phyloP scores from a whole-genome alignment of 2,797 vertebrate genomes.

The Acomys russatus region DNA sequence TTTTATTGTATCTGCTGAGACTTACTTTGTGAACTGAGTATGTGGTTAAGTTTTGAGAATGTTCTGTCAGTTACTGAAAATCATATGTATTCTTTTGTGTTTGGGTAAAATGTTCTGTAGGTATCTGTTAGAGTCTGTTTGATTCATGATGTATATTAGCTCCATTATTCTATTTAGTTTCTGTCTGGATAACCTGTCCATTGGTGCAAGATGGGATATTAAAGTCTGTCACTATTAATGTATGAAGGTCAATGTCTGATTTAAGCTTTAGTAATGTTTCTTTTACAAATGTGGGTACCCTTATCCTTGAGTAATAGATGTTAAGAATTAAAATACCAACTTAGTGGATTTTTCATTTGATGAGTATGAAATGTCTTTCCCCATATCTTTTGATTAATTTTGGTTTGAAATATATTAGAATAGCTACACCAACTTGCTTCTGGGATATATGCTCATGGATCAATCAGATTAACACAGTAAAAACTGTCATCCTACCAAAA shows the following conservation, averaged over 20 bases:
- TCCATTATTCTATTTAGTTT: not conserved
- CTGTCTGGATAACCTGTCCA: not conserved
- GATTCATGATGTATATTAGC: not conserved
- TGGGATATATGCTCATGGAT: not conserved
- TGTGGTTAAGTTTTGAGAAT: not conserved
- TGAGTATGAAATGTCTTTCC: not conserved
- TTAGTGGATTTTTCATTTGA: not conserved
- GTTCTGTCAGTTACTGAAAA: not conserved
- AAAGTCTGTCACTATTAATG: not conserved
- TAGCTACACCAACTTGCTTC: not conserved
- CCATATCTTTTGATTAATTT: not conserved
- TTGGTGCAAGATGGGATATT: not conserved
- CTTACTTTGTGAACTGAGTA: not conserved
- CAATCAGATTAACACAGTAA: not conserved
- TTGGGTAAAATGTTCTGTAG: not conserved
- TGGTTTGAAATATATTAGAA: not conserved
- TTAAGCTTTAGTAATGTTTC: not conserved
- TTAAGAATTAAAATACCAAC: not conserved
- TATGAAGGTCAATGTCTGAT: not conserved
- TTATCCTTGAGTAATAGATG: not conserved
- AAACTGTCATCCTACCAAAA: not conserved
- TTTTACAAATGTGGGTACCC: not conserved
- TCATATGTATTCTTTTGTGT: not conserved
- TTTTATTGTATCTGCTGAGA: not conserved
- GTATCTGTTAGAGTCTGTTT: not conserved